These are phyloP conservation scores for Perithous albicinctus DNA, from an alignment of 2,888 invertebrate genomes.

Conservation along the genomic window DNA sequence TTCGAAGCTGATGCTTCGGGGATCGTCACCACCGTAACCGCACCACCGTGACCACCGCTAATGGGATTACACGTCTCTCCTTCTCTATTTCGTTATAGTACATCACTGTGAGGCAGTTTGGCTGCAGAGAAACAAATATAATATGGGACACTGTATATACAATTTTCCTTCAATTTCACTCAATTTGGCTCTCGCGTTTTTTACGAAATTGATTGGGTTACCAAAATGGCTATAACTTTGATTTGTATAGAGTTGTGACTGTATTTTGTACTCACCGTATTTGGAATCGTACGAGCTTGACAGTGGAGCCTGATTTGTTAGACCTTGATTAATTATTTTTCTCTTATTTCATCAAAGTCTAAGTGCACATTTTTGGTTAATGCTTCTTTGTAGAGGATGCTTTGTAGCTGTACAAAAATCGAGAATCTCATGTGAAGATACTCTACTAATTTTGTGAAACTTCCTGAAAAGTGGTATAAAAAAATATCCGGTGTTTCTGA, in stretches of 20 bases:
- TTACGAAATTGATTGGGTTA: not conserved
- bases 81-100: not conserved
- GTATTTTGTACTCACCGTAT: too few relatives aligned
- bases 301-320: too few relatives aligned
- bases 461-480: too few relatives aligned
- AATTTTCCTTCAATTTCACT: not conserved
- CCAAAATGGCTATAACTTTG: not conserved
- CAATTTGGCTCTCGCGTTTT: not conserved
- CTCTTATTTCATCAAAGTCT: too few relatives aligned
- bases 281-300: too few relatives aligned
- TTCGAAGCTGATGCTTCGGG: conserved; percentile 55
- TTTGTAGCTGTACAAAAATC: too few relatives aligned
- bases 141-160: not conserved
- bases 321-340: too few relatives aligned
- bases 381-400: too few relatives aligned
- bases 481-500: too few relatives aligned
- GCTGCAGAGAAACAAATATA: conserved; percentile 15
- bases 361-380: too few relatives aligned
- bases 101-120: conserved; percentile 20
- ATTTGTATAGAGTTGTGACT: not conserved
- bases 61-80: conserved; percentile 56
- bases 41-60: conserved; percentile 63
- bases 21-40: conserved; percentile 57
- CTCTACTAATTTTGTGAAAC: too few relatives aligned
- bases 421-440: too few relatives aligned